These are phyloP conservation scores for Hartigia nigra DNA, from an alignment of 2,888 invertebrate species.

Conservation along the genomic window DNA sequence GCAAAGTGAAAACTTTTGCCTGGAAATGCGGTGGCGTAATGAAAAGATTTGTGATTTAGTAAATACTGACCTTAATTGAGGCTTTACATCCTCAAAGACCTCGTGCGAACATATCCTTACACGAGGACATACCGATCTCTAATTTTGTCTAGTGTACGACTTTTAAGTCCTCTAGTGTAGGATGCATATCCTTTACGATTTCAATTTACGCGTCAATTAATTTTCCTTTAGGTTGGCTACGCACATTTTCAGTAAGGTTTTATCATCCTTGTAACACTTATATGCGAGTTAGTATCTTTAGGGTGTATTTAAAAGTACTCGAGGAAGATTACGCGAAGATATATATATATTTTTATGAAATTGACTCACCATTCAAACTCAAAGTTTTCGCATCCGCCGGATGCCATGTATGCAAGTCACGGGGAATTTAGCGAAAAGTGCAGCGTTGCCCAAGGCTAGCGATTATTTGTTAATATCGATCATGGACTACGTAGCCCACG, in stretches of 20 bases:
- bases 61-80: not conserved
- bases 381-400: not conserved
- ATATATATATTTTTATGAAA: not conserved
- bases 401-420: constrained; percentile 18
- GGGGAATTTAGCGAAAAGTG: constrained; percentile 23
- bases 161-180: not conserved
- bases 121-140: not conserved
- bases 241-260: not conserved
- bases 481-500: constrained; percentile 20
- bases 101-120: not conserved
- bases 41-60: not conserved
- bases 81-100: not conserved
- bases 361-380: not conserved
- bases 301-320: not conserved
- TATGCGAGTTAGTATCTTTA: not conserved
- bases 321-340: not conserved
- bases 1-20: not conserved
- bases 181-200: not conserved
- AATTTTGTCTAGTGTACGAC: not conserved
- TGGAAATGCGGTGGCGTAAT: not conserved
- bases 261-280: not conserved
- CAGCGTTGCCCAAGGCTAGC: constrained; percentile 12
- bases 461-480: constrained; percentile 34
- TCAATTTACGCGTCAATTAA: not conserved
- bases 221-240: not conserved